A percentile compares a stretch with the other conserved stretches of the same genome.
These are phyloP conservation scores for Philereme vetulata DNA, from an alignment of 2,888 invertebrate genomes.

Conservation along the genomic window DNA sequence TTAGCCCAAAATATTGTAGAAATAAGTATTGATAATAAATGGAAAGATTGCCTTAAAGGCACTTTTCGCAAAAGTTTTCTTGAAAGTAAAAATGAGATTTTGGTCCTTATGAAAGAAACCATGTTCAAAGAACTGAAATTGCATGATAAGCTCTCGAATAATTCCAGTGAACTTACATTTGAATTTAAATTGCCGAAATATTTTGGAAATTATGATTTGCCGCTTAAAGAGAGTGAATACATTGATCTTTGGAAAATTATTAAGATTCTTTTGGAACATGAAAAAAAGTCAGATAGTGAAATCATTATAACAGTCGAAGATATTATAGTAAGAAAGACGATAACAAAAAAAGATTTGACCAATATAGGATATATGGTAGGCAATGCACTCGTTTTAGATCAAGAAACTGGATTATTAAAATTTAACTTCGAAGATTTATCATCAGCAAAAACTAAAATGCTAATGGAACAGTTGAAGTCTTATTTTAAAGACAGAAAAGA, in stretches of 20 bases:
- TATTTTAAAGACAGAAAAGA: neutral
- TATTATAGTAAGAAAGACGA: neutral
- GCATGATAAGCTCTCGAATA: neutral
- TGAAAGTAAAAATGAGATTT: conserved; percentile 14
- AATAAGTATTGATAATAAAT: neutral
- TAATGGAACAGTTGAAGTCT: conserved; percentile 1
- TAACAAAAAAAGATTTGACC: neutral
- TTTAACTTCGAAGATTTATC: conserved; percentile 4
- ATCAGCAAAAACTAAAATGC: conserved; percentile 1
- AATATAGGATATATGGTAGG: conserved; percentile 11
- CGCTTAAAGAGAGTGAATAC: neutral
- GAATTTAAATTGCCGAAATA: conserved; percentile 11
- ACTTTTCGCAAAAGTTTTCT: conserved; percentile 19
- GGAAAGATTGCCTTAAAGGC: conserved; percentile 2
- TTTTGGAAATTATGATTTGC: conserved; percentile 10
- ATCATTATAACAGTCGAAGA: conserved; percentile 6
- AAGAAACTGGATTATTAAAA: conserved; percentile 10
- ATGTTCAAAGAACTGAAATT: conserved; percentile 8
- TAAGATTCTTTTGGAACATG: neutral
- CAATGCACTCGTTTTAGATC: conserved; percentile 9
- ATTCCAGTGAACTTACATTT: neutral
- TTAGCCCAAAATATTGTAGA: conserved; percentile 12
- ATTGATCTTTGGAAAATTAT: conserved; percentile 1
- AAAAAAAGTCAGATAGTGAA: neutral
- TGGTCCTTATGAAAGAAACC: conserved; percentile 12